Conservation (phyloP, 2,888 invertebrate species). For the Idaea straminata region DNA sequence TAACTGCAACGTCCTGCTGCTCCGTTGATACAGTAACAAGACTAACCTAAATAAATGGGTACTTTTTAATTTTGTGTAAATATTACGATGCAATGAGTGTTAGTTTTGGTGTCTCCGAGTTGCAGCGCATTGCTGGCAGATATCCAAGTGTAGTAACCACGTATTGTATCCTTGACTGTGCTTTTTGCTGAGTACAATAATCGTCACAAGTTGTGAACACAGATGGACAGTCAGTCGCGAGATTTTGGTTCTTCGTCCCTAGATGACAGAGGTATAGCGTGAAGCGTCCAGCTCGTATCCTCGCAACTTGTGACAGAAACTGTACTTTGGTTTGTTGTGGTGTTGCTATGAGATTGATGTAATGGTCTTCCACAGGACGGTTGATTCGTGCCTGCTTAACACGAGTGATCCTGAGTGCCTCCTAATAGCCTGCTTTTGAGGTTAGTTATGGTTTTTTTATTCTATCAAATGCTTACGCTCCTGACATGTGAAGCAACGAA, state of each 20-base stretch:
- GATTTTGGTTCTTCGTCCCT: background rate
- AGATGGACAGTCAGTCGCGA: background rate
- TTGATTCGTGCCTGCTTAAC: slow-evolving; percentile 71
- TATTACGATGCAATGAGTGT: slow-evolving; percentile 59
- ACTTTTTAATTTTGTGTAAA: slow-evolving; percentile 33
- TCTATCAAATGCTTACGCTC: slow-evolving; percentile 5
- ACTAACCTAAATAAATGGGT: slow-evolving; percentile 46
- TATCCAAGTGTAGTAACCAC: slow-evolving; percentile 67
- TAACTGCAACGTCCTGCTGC: slow-evolving; percentile 25
- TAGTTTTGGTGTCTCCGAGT: slow-evolving; percentile 60
- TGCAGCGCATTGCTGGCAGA: slow-evolving; percentile 68
- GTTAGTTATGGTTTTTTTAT: slow-evolving; percentile 55
- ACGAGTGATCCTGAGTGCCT: slow-evolving; percentile 71
- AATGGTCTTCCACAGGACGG: slow-evolving; percentile 72
- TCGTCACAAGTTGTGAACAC: slow-evolving; percentile 1
- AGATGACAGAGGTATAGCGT: background rate
- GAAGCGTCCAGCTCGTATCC: background rate
- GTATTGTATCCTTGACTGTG: slow-evolving; percentile 71
- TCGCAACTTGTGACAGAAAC: background rate
- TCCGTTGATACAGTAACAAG: slow-evolving; percentile 31
- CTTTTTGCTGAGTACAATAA: slow-evolving; percentile 31
- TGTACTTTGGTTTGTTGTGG: slow-evolving; percentile 27
- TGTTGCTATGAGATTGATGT: slow-evolving; percentile 56
- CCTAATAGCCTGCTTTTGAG: slow-evolving; percentile 77
- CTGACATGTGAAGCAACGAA: too few relatives aligned